phyloP scores from a whole-genome alignment of 1,140 invertebrate species.

The Bombus fervidus region DNA sequence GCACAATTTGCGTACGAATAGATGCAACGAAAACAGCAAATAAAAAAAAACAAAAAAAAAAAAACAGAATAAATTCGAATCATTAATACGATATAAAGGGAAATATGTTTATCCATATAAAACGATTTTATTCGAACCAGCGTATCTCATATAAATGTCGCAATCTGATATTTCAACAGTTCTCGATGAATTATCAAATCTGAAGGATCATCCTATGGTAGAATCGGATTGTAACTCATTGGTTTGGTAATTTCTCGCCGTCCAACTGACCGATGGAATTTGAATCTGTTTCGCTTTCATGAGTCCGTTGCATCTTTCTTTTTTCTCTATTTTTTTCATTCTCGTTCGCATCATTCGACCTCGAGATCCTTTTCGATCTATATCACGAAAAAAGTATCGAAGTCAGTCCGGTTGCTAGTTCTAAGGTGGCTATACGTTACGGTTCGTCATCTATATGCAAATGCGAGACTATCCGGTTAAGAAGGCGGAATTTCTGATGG shows the following conservation, averaged over 20 bases:
- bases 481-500: conserved; percentile 28
- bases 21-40: neutral
- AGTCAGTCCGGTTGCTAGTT: conserved; percentile 7
- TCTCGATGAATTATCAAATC: neutral
- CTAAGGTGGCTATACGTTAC: conserved; percentile 19
- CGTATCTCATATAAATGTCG: neutral
- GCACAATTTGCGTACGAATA: too few relatives aligned
- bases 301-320: too few relatives aligned
- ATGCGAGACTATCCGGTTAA: conserved; percentile 26
- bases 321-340: neutral
- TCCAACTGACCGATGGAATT: neutral
- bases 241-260: neutral
- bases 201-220: neutral
- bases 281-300: neutral
- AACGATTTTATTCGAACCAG: neutral
- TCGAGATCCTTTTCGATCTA: neutral
- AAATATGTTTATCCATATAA: neutral
- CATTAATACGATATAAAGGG: neutral
- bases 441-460: conserved; percentile 42
- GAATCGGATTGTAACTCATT: conserved; percentile 7
- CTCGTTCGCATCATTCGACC: neutral
- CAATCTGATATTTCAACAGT: neutral
- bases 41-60: neutral
- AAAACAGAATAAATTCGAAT: neutral
- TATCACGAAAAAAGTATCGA: conserved; percentile 33